Conservation (phyloP, 2,888 invertebrate genomes). For the Cosmopolites sordidus region DNA sequence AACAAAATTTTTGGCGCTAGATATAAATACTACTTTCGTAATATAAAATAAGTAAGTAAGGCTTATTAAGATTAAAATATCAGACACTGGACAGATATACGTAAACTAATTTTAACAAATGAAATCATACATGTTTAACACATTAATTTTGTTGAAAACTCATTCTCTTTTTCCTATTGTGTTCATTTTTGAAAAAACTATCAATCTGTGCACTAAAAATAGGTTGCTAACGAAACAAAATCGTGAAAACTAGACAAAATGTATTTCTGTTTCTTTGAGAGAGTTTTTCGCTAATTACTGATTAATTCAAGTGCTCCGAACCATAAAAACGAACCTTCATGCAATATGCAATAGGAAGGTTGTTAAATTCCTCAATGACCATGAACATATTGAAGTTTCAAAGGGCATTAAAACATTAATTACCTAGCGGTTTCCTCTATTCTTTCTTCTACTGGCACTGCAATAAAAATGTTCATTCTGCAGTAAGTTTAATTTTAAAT, state of each 20-base stretch:
- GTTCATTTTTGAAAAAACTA: too few species aligned
- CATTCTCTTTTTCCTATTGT: too few species aligned
- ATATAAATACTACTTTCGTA: too few species aligned
- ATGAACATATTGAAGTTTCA: slow-evolving; percentile 10
- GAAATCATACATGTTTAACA: too few species aligned
- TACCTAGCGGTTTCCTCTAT: slow-evolving; percentile 5
- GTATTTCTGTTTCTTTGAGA: background rate
- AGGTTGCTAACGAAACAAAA: too few species aligned
- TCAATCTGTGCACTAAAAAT: too few species aligned
- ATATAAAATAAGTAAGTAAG: too few species aligned
- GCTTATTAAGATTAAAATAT: too few species aligned
- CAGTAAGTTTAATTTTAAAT: slow-evolving; percentile 7
- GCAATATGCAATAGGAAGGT: slow-evolving; percentile 17
- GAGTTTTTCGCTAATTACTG: slow-evolving; percentile 13
- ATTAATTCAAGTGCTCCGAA: slow-evolving; percentile 18
- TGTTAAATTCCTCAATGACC: slow-evolving; percentile 19
- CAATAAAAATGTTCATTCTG: slow-evolving; percentile 12
- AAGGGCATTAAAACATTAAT: slow-evolving; percentile 18
- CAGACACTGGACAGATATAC: too few species aligned
- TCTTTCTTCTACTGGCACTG: slow-evolving; percentile 2
- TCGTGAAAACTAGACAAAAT: background rate
- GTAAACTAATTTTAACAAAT: too few species aligned
- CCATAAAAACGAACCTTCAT: slow-evolving; percentile 15
- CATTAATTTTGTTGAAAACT: too few species aligned
- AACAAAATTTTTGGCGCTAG: too few species aligned